phyloP scores from a whole-genome alignment of 1,140 invertebrate genomes.

The Cylas formicarius region DNA sequence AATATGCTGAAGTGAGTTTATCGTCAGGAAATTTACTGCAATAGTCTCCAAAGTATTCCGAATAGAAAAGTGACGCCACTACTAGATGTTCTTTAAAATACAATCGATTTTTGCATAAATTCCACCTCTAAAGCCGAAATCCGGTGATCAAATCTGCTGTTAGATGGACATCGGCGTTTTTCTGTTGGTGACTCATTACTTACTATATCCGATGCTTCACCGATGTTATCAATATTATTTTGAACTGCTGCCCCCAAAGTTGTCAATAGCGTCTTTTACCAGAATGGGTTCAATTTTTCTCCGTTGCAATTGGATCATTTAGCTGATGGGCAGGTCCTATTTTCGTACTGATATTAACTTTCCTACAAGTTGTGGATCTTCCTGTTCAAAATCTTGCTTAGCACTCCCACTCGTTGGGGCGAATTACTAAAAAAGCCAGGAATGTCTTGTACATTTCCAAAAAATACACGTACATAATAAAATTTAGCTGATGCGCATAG shows the following conservation, averaged over 20 bases:
- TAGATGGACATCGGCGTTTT: conserved; percentile 7
- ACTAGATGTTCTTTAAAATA: conserved; percentile 17
- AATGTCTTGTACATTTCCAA: conserved; percentile 17
- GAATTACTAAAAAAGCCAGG: conserved; percentile 15
- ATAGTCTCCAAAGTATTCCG: conserved; percentile 15
- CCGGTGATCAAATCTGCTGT: conserved; percentile 2
- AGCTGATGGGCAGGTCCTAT: conserved; percentile 8
- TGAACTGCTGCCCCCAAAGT: no score
- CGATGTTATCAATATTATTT: conserved; percentile 3
- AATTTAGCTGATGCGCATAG: conserved; percentile 39
- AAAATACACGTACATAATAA: conserved; percentile 36
- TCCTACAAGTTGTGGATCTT: conserved; percentile 3
- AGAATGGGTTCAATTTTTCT: conserved; percentile 6
- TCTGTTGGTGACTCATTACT: background rate
- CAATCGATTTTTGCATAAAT: conserved; percentile 20
- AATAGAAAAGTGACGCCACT: conserved; percentile 14
- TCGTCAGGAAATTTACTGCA: conserved; percentile 3
- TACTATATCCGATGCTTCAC: conserved; percentile 7
- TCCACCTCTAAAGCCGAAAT: conserved; percentile 18
- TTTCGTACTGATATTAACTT: conserved; percentile 18
- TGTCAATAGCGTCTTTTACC: no score
- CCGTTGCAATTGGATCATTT: conserved; percentile 11
- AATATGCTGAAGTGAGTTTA: background rate
- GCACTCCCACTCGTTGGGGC: conserved; percentile 11
- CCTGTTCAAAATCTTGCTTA: conserved; percentile 15